Evolutionary conservation across 2,113 vertebrate genomes (phyloP).

Genomic region (Machaerirhynchus nigripectus): DNA sequence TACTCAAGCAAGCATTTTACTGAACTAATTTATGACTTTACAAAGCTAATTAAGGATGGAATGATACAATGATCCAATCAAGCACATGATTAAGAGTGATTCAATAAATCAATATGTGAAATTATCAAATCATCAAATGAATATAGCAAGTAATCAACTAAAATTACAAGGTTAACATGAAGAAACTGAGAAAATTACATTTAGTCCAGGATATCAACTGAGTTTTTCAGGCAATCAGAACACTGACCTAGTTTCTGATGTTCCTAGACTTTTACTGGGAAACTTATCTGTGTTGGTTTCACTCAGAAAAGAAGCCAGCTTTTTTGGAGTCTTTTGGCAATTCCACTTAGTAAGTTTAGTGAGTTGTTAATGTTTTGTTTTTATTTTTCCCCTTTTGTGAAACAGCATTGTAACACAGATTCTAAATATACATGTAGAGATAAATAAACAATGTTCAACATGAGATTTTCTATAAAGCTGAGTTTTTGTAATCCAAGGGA

Average conservation of each 20-base stretch:
- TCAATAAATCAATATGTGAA: conserved; percentile 14
- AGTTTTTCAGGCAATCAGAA: neutral
- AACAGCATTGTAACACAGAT: neutral
- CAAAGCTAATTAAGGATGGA: neutral
- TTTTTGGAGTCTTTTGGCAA: neutral
- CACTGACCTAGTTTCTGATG: neutral
- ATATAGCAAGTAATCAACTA: neutral
- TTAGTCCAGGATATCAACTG: neutral
- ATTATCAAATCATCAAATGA: neutral
- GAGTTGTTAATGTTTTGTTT: neutral
- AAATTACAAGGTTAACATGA: neutral
- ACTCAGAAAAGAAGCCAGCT: neutral
- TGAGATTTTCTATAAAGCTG: neutral
- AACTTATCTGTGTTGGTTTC: neutral
- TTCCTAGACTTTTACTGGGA: neutral
- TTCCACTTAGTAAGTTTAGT: neutral
- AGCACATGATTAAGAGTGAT: conserved; percentile 2
- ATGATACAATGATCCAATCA: neutral
- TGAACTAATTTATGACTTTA: neutral
- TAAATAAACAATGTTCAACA: neutral
- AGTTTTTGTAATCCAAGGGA: neutral
- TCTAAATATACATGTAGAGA: neutral
- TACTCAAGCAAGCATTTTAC: neutral
- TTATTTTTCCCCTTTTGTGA: neutral
- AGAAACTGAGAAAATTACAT: neutral